Percentiles rank a stretch among this genome's conserved stretches.
Evolutionary conservation across 2,888 invertebrate genomes (phyloP).

Genomic region (Drosophila rubida): DNA sequence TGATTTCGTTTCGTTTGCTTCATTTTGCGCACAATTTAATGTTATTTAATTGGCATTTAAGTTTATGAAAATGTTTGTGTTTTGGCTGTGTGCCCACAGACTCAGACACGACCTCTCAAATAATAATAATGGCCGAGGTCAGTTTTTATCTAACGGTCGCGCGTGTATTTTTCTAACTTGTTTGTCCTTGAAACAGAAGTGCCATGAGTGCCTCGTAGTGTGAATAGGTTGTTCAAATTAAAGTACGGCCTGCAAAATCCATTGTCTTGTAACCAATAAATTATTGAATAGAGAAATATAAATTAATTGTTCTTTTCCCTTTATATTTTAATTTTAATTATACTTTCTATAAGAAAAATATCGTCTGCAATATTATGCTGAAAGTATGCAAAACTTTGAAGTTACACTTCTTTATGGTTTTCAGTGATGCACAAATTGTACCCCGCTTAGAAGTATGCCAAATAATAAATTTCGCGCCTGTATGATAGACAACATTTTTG

Average conservation of each 20-base stretch:
- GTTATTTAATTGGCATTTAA: conserved; percentile 79
- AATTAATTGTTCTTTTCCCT: too few relatives aligned
- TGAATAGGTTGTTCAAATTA: conserved; percentile 7
- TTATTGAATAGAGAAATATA: too few relatives aligned
- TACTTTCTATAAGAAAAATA: too few relatives aligned
- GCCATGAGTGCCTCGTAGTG: background rate
- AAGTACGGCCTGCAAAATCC: background rate
- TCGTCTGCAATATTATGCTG: too few relatives aligned
- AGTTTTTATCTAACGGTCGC: conserved; percentile 41
- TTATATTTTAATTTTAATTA: too few relatives aligned
- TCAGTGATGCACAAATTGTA: too few relatives aligned
- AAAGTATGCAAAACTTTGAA: too few relatives aligned
- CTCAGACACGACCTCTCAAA: conserved; percentile 9
- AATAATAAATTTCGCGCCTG: too few relatives aligned
- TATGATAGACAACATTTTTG: too few relatives aligned
- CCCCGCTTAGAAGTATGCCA: too few relatives aligned
- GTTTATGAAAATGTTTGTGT: conserved; percentile 71
- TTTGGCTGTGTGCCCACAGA: conserved; percentile 29
- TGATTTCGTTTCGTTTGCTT: conserved; percentile 42
- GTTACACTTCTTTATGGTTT: too few relatives aligned
- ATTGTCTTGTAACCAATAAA: background rate
- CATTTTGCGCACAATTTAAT: conserved; percentile 78
- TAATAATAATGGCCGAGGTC: conserved; percentile 56
- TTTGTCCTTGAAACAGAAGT: conserved; percentile 22
- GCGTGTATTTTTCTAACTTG: conserved; percentile 14